Evolutionary conservation across 2,113 vertebrate genomes (phyloP).

Genomic region (Hystrix brachyura): DNA sequence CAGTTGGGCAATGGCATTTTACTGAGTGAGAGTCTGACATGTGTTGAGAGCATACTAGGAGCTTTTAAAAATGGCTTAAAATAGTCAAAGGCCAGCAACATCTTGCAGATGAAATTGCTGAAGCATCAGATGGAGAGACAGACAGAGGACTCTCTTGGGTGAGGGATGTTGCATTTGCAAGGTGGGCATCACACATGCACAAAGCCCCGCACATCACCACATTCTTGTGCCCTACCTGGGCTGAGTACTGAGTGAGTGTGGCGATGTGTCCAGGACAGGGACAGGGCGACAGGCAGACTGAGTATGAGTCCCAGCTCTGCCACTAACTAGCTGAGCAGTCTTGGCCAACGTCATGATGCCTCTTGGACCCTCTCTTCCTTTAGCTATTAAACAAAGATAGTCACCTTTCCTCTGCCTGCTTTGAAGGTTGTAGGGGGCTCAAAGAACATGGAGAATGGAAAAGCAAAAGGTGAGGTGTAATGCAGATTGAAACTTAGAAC

Average conservation of each 20-base stretch:
- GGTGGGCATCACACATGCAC: fast-evolving
- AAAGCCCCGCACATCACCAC: fast-evolving
- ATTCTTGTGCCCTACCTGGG: fast-evolving
- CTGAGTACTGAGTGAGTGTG: fast-evolving
- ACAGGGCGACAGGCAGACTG: fast-evolving
- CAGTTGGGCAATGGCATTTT: neutral
- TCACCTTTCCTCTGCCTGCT: fast-evolving
- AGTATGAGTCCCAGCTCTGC: neutral
- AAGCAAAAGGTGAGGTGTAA: neutral
- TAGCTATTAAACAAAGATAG: neutral
- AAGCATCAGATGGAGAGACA: neutral
- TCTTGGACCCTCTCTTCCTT: neutral
- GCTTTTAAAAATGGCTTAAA: neutral
- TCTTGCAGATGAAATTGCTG: neutral
- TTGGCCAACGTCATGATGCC: fast-evolving
- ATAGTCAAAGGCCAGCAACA: neutral
- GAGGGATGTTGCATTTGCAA: neutral
- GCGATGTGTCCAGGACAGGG: fast-evolving
- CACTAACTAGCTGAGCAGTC: neutral
- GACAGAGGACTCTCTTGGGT: neutral
- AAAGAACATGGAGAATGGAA: fast-evolving
- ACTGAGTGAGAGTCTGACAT: neutral
- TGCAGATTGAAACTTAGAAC: neutral
- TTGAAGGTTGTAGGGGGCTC: neutral
- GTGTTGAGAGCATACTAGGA: neutral